phyloP scores from a whole-genome alignment of 2,113 vertebrate species.

The Prunella fulvescens region DNA sequence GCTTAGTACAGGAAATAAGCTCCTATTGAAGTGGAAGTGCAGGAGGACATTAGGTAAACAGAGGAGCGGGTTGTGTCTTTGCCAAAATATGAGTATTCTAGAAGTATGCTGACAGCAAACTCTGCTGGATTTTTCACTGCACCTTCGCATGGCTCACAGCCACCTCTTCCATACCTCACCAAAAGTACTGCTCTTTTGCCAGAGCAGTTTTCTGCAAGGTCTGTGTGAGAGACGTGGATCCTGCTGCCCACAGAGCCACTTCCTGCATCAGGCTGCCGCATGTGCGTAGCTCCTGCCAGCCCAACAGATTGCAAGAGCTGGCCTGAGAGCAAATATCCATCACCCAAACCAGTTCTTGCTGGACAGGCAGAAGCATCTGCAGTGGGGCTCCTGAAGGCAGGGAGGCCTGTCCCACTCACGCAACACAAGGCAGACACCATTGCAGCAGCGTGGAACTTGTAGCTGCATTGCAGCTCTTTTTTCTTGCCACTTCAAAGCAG shows the following conservation, averaged over 20 bases:
- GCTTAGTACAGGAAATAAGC: conserved; percentile 23
- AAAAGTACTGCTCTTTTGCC: not conserved
- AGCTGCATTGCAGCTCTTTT: not conserved
- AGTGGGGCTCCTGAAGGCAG: not conserved
- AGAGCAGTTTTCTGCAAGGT: not conserved
- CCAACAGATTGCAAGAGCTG: not conserved
- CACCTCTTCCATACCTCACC: not conserved
- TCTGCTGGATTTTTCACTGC: not conserved
- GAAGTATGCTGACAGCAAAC: not conserved
- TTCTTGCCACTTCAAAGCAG: not conserved
- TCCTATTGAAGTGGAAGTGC: not conserved
- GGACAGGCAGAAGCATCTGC: not conserved
- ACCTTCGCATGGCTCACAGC: not conserved
- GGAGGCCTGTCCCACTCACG: not conserved
- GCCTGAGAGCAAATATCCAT: not conserved
- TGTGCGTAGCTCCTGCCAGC: not conserved
- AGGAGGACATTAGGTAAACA: not conserved
- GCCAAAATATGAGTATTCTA: not conserved
- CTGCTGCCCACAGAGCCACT: not conserved
- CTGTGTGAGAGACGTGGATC: not conserved
- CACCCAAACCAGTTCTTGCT: fast-evolving
- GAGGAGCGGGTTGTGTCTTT: not conserved
- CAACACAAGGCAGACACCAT: fast-evolving
- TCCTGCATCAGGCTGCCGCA: not conserved
- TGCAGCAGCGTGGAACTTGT: not conserved